These are phyloP conservation scores for Luscinia megarhynchos DNA, from an alignment of 2,797 vertebrate species.

Conservation along the genomic window DNA sequence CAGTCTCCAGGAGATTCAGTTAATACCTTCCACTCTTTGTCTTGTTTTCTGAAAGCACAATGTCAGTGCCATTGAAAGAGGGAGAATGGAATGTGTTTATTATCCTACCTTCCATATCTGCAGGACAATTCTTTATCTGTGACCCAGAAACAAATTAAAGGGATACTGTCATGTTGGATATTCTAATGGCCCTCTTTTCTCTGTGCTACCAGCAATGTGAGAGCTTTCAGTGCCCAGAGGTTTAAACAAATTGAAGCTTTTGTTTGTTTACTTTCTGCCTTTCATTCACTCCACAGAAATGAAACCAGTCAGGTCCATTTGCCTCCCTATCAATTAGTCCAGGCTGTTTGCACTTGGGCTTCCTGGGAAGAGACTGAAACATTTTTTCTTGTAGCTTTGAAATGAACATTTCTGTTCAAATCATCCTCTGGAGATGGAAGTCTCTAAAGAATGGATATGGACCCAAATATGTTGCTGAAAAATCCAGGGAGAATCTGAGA, in stretches of 20 bases:
- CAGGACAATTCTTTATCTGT: constrained; percentile 21
- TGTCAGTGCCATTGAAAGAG: background rate
- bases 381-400: background rate
- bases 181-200: constrained; percentile 25
- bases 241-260: constrained; percentile 39
- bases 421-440: background rate
- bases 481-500: background rate
- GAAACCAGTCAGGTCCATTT: background rate
- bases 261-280: constrained; percentile 28
- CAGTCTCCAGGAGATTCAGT: background rate
- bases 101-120: constrained; percentile 3
- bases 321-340: background rate
- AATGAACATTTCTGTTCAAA: background rate
- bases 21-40: background rate
- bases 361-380: background rate
- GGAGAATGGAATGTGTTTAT: constrained; percentile 8
- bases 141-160: constrained; percentile 56
- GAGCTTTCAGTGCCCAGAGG: background rate
- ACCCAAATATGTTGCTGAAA: background rate
- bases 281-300: background rate
- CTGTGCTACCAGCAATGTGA: background rate
- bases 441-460: background rate
- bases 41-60: constrained; percentile 24
- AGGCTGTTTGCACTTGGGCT: background rate
- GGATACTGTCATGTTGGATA: constrained; percentile 17